phyloP scores from a whole-genome alignment of 2,797 vertebrate species.

The Urocyon cinereoargenteus region DNA sequence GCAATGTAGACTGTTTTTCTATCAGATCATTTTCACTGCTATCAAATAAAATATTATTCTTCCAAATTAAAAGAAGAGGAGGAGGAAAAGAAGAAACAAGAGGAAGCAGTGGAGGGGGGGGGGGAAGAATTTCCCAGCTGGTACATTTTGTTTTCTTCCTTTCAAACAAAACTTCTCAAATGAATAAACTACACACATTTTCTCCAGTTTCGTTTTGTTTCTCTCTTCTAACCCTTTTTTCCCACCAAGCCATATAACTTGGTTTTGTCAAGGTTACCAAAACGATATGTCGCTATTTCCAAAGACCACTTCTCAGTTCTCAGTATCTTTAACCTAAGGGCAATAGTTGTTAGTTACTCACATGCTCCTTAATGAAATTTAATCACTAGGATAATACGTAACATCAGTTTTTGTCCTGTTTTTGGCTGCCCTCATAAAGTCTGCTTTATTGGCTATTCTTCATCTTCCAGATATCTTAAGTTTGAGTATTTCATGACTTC shows the following conservation, averaged over 20 bases:
- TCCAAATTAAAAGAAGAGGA: background rate
- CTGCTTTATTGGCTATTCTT: background rate
- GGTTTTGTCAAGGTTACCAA: background rate
- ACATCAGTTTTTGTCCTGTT: background rate
- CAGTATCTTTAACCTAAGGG: background rate
- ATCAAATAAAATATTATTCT: background rate
- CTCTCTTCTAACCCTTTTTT: background rate
- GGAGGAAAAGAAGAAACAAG: no score
- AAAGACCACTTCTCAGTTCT: background rate
- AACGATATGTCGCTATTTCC: background rate
- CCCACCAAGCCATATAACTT: background rate
- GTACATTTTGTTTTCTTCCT: background rate
- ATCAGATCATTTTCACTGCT: background rate
- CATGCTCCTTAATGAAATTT: background rate
- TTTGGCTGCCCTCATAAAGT: background rate
- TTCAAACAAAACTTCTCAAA: background rate
- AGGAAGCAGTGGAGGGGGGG: accelerated
- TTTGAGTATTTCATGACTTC: background rate
- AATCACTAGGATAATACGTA: background rate
- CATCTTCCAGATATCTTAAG: background rate
- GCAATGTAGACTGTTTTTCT: background rate
- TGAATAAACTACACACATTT: background rate
- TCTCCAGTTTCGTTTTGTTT: background rate
- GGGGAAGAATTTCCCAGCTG: background rate
- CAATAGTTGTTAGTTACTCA: background rate